Evolutionary conservation across 2,113 vertebrate species (phyloP).

Genomic region (Rhabdomys dilectus): DNA sequence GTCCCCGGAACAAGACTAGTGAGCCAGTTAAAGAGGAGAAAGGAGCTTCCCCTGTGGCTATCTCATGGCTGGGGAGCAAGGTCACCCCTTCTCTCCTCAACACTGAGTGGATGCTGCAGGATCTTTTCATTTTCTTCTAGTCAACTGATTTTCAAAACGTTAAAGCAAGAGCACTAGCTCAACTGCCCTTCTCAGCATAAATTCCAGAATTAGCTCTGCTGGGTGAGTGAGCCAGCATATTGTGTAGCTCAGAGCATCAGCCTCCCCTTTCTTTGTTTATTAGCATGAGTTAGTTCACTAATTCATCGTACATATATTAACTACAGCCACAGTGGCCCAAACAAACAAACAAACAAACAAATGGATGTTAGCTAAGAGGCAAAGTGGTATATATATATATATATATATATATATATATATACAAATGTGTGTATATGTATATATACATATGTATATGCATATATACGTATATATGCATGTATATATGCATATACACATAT

Average conservation of each 20-base stretch:
- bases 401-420: too few relatives aligned
- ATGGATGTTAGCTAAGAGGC: background rate
- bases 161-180: background rate
- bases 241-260: fast-evolving
- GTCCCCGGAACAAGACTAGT: background rate
- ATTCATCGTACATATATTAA: background rate
- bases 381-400: background rate
- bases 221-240: background rate
- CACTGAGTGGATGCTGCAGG: too few relatives aligned
- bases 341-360: background rate
- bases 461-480: too few relatives aligned
- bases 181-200: background rate
- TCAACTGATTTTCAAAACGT: background rate
- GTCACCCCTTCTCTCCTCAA: background rate
- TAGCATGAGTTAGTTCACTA: background rate
- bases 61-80: too few relatives aligned
- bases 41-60: background rate
- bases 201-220: background rate
- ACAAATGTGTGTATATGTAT: too few relatives aligned
- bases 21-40: background rate
- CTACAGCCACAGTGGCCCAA: too few relatives aligned
- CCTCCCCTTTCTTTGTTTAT: background rate
- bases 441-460: too few relatives aligned
- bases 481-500: too few relatives aligned
- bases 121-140: background rate